Evolutionary conservation across 2,113 vertebrate genomes (phyloP).

Genomic region (Oostethus manadensis): DNA sequence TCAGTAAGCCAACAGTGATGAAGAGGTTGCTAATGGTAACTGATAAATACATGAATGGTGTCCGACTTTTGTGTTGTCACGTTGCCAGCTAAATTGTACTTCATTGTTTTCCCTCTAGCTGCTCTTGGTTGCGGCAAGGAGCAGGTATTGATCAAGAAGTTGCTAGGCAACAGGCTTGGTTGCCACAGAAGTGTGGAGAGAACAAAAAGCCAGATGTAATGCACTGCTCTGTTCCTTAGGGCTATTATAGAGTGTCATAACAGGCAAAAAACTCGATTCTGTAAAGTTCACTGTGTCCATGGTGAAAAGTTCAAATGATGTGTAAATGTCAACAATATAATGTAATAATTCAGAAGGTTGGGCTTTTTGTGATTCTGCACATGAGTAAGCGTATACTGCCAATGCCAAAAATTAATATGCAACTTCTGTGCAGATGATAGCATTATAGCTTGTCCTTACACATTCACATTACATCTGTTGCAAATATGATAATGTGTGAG

Average conservation of each 20-base stretch:
- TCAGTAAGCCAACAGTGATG: constrained; percentile 32
- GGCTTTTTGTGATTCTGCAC: background rate
- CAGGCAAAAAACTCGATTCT: constrained; percentile 9
- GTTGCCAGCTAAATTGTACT: constrained; percentile 59
- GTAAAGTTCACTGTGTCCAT: no score
- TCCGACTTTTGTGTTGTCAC: constrained; percentile 59
- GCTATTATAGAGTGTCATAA: constrained; percentile 24
- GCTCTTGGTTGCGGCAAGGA: constrained; percentile 63
- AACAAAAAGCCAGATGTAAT: constrained; percentile 60
- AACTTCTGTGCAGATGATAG: background rate
- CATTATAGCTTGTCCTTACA: background rate
- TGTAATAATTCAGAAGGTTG: background rate
- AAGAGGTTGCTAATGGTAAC: constrained; percentile 47
- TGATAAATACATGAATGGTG: constrained; percentile 38
- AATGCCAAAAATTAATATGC: background rate
- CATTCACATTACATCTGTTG: background rate
- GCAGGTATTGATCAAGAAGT: constrained; percentile 78
- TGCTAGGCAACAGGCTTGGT: constrained; percentile 76
- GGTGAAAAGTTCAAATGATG: background rate
- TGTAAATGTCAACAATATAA: background rate
- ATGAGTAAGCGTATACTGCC: no score
- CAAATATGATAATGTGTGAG: background rate
- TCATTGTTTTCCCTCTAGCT: constrained; percentile 59
- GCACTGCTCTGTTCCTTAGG: constrained; percentile 49
- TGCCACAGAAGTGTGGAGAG: constrained; percentile 63